Percentiles rank a stretch among this genome's conserved stretches.
These are phyloP conservation scores for Oryzias celebensis DNA, from an alignment of 2,113 vertebrate species.

Conservation along the genomic window DNA sequence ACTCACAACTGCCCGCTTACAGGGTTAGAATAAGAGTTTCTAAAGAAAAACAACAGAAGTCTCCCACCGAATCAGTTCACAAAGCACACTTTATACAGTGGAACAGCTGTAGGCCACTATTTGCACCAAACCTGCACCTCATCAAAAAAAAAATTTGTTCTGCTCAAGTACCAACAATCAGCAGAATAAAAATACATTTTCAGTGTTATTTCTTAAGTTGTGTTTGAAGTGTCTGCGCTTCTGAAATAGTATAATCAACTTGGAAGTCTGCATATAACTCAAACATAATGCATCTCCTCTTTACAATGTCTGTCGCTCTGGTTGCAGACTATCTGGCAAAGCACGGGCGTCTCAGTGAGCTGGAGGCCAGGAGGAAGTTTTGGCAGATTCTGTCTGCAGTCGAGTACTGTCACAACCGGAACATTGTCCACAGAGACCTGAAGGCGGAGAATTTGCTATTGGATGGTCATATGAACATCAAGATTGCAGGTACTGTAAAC, in stretches of 20 bases:
- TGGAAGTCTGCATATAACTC: constrained; percentile 13
- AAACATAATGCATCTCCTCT: constrained; percentile 11
- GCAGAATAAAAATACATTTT: constrained; percentile 5
- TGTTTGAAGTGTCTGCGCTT: constrained; percentile 1
- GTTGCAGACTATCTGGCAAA: constrained; percentile 93
- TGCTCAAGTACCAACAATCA: constrained; percentile 11
- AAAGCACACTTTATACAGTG: constrained; percentile 30
- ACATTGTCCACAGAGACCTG: constrained; percentile 94
- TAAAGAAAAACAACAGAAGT: constrained; percentile 10
- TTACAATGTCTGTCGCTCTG: constrained; percentile 32
- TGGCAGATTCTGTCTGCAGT: constrained; percentile 97
- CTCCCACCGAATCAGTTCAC: constrained; percentile 17
- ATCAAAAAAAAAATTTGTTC: constrained; percentile 44
- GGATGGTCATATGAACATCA: constrained; percentile 98
- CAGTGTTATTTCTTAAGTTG: background rate
- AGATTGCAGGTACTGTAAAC: constrained; percentile 89
- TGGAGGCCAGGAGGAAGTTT: constrained; percentile 94
- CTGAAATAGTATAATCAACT: constrained; percentile 21
- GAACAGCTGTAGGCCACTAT: constrained; percentile 31
- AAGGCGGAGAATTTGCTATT: constrained; percentile 96
- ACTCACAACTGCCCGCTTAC: constrained; percentile 4
- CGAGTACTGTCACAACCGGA: constrained; percentile 93
- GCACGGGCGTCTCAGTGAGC: constrained; percentile 90
- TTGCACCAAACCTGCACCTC: constrained; percentile 25
- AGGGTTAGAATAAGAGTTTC: constrained; percentile 15